phyloP scores from a whole-genome alignment of 1,140 invertebrate species.

The Wasmannia auropunctata region DNA sequence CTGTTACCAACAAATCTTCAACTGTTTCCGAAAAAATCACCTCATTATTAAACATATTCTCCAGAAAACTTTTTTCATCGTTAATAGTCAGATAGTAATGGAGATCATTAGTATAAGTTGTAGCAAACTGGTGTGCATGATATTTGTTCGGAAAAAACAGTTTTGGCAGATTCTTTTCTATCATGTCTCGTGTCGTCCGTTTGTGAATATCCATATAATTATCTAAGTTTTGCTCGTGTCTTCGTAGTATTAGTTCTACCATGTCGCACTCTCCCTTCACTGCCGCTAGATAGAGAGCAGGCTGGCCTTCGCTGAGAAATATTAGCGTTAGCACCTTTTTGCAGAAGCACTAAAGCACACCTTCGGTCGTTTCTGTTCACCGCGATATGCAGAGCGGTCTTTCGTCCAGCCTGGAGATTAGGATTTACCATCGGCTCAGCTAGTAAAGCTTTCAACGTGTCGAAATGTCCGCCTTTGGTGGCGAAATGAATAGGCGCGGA shows the following conservation, averaged over 20 bases:
- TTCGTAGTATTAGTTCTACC: conserved; percentile 65
- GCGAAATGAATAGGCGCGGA: conserved; percentile 90
- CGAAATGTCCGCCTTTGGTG: conserved; percentile 86
- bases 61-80: conserved; percentile 87
- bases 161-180: conserved; percentile 87
- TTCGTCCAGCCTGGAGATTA: conserved; percentile 81
- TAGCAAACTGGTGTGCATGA: no score
- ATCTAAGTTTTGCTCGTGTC: conserved; percentile 63
- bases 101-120: conserved; percentile 82
- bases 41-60: conserved; percentile 80
- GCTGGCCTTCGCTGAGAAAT: conserved; percentile 86
- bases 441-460: conserved; percentile 86
- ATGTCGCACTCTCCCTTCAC: conserved; percentile 82
- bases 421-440: conserved; percentile 79
- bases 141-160: no score
- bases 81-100: conserved; percentile 85
- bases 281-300: conserved; percentile 88
- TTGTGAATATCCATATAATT: conserved; percentile 72
- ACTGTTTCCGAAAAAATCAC: conserved; percentile 3
- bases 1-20: conserved; percentile 64
- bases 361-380: conserved; percentile 86
- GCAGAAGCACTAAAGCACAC: conserved; percentile 86
- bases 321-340: conserved; percentile 88
- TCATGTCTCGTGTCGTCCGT: conserved; percentile 76
- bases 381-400: conserved; percentile 87